A percentile compares a stretch with the other conserved stretches of the same genome.
phyloP scores from a whole-genome alignment of 1,140 invertebrate species.

The Dolichoris vasculosae region DNA sequence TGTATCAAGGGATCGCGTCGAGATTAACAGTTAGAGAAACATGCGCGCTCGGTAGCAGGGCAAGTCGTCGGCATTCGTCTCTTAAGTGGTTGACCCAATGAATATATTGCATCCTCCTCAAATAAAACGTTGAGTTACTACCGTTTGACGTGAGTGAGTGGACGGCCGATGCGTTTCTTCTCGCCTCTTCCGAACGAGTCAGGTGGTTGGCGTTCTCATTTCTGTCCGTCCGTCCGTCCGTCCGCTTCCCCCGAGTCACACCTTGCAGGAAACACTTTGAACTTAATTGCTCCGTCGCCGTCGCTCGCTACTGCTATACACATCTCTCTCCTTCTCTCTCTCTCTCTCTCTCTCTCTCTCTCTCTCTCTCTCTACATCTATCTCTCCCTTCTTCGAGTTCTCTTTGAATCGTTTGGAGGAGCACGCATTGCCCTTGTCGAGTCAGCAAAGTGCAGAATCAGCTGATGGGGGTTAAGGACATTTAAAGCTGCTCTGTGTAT shows the following conservation, averaged over 20 bases:
- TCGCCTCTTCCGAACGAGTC: constrained; percentile 58
- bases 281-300: constrained; percentile 67
- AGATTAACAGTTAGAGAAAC: constrained; percentile 43
- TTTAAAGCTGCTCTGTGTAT: constrained; percentile 35
- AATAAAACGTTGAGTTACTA: constrained; percentile 70
- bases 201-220: constrained; percentile 69
- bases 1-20: neutral
- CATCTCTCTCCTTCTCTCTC: constrained; percentile 29
- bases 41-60: constrained; percentile 23
- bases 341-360: constrained; percentile 21
- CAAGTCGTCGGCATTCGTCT: constrained; percentile 4
- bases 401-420: neutral
- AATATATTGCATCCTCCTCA: constrained; percentile 65
- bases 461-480: constrained; percentile 60
- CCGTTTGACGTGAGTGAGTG: constrained; percentile 65
- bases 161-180: constrained; percentile 47
- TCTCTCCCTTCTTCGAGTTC: neutral
- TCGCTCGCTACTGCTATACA: neutral
- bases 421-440: constrained; percentile 51
- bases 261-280: constrained; percentile 72
- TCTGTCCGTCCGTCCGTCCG: constrained; percentile 47
- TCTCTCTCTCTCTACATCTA: neutral
- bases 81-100: constrained; percentile 58
- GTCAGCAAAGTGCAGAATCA: constrained; percentile 58
- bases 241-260: constrained; percentile 68